A percentile compares a stretch with the other conserved stretches of the same genome.
These are phyloP conservation scores for Anseranas semipalmata DNA, from an alignment of 2,113 vertebrate species.

Conservation along the genomic window DNA sequence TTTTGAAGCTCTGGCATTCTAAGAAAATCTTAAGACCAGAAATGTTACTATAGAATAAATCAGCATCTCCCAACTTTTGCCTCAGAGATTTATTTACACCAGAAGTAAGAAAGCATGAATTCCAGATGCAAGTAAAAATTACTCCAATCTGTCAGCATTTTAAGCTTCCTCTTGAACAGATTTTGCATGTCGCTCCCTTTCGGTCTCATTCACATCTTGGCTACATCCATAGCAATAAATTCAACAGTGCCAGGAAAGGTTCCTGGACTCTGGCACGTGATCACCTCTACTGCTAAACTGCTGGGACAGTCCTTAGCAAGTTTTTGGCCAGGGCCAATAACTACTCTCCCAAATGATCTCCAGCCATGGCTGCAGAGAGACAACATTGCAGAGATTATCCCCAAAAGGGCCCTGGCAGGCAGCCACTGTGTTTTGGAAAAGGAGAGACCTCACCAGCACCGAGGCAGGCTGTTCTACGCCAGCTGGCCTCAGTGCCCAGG, in stretches of 20 bases:
- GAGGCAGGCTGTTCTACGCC: neutral
- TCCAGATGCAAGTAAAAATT: constrained; percentile 44
- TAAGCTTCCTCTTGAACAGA: constrained; percentile 38
- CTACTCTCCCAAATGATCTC: neutral
- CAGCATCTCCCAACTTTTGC: neutral
- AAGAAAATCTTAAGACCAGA: constrained; percentile 1
- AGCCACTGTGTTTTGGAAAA: neutral
- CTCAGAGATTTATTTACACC: constrained; percentile 37
- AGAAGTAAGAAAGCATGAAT: constrained; percentile 15
- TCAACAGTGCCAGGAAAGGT: neutral
- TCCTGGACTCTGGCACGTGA: neutral
- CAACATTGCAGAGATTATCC: rapidly evolving
- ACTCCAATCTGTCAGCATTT: constrained; percentile 24
- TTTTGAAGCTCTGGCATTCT: constrained; percentile 5
- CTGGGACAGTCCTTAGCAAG: neutral
- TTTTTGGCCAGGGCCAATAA: neutral
- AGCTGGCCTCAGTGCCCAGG: neutral
- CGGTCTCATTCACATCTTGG: neutral
- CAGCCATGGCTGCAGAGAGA: neutral
- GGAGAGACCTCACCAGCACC: neutral
- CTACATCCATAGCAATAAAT: neutral
- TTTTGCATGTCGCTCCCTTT: neutral
- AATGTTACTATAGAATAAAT: neutral
- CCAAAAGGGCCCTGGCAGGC: neutral
- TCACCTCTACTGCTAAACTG: rapidly evolving